Percentiles rank a stretch among this genome's conserved stretches.
These are phyloP conservation scores for Helobdella robusta DNA, from an alignment of 2,888 invertebrate species.

Conservation along the genomic window DNA sequence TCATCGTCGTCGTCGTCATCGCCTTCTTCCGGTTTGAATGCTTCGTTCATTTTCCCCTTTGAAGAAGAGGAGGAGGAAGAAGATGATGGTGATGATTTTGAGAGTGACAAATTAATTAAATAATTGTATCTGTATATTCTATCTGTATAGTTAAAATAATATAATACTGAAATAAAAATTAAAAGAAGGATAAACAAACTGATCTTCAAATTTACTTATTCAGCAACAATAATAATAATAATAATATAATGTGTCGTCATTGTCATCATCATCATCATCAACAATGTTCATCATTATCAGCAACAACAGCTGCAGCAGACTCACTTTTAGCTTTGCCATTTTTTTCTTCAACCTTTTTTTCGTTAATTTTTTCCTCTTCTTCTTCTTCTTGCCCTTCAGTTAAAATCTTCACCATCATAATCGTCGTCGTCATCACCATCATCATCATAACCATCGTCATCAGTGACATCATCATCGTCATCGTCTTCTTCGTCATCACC, in stretches of 20 bases:
- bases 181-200: no score
- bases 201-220: no score
- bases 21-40: conserved; percentile 24
- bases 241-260: neutral
- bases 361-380: no score
- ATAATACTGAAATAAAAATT: no score
- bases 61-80: neutral
- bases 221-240: no score
- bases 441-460: conserved; percentile 9
- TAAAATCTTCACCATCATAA: neutral
- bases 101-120: no score
- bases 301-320: neutral
- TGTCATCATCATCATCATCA: neutral
- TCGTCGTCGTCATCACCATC: conserved; percentile 6
- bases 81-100: neutral
- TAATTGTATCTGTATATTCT: no score
- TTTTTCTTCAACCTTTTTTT: neutral
- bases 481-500: conserved; percentile 24
- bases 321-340: neutral
- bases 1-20: conserved; percentile 20
- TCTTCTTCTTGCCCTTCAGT: no score
- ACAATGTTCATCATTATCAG: neutral
- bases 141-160: no score
- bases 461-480: conserved; percentile 11
- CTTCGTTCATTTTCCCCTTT: conserved; percentile 25